phyloP scores from a whole-genome alignment of 2,888 invertebrate species.

The Orchesellides sinensis region DNA sequence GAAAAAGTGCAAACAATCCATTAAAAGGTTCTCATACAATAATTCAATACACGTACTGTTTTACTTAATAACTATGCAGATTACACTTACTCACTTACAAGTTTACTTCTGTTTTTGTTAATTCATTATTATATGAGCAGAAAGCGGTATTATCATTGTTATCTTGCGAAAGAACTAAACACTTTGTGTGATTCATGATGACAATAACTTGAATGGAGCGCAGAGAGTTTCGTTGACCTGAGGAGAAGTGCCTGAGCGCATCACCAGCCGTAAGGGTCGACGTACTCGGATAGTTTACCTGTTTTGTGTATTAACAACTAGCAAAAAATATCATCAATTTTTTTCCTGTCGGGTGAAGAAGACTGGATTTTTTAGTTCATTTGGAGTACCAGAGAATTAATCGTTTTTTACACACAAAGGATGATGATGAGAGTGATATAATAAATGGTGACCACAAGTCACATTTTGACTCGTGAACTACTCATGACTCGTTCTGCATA shows the following conservation, averaged over 20 bases:
- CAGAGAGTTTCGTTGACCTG: constrained; percentile 61
- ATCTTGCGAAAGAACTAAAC: background rate
- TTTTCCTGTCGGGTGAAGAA: background rate
- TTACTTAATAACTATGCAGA: constrained; percentile 62
- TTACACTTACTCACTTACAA: constrained; percentile 13
- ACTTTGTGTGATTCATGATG: constrained; percentile 58
- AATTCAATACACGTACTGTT: too few relatives aligned
- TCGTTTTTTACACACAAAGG: too few relatives aligned
- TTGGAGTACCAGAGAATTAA: background rate
- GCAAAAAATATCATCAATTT: background rate
- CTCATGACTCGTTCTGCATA: constrained; percentile 31
- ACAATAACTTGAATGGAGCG: constrained; percentile 62
- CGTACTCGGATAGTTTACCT: constrained; percentile 28
- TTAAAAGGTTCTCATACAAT: constrained; percentile 10
- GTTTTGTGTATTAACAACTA: background rate
- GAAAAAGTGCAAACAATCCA: constrained; percentile 54
- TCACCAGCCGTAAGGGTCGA: constrained; percentile 41
- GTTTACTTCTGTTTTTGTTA: background rate
- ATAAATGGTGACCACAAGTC: too few relatives aligned
- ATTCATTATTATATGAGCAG: background rate
- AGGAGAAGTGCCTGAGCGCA: constrained; percentile 6
- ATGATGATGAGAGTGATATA: too few relatives aligned
- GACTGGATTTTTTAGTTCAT: constrained; percentile 36
- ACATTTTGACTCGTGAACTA: constrained; percentile 53
- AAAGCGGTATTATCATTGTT: background rate